Evolutionary conservation across 2,888 invertebrate genomes (phyloP).

Genomic region (Brachypalpus laphriformis): DNA sequence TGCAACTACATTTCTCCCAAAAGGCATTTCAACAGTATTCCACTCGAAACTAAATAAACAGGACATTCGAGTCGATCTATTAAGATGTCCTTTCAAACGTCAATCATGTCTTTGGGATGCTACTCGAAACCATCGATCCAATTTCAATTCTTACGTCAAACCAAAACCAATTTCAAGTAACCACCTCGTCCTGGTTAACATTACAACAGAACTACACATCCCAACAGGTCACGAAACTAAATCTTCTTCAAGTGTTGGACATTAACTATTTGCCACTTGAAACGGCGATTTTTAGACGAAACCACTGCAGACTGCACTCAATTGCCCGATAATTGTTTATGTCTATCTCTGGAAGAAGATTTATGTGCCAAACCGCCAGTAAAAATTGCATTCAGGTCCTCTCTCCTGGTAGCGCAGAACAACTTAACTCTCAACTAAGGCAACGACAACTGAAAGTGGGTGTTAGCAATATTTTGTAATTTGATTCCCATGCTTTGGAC

Average conservation of each 20-base stretch:
- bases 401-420: constrained; percentile 36
- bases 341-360: constrained; percentile 58
- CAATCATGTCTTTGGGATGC: constrained; percentile 41
- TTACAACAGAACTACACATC: constrained; percentile 9
- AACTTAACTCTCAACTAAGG: constrained; percentile 15
- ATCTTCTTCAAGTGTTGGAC: constrained; percentile 53
- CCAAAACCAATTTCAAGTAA: constrained; percentile 52
- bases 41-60: constrained; percentile 53
- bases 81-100: constrained; percentile 43
- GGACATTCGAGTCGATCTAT: constrained; percentile 22
- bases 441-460: constrained; percentile 69
- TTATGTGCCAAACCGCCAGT: constrained; percentile 54
- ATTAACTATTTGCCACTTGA: constrained; percentile 48
- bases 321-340: constrained; percentile 61
- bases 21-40: no score
- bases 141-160: constrained; percentile 39
- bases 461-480: constrained; percentile 70
- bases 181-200: constrained; percentile 33
- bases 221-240: constrained; percentile 40
- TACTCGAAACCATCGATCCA: constrained; percentile 29
- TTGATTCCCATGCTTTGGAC: constrained; percentile 64
- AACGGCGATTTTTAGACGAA: not conserved
- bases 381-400: constrained; percentile 34
- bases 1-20: no score
- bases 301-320: constrained; percentile 16